Conservation (phyloP, 2,797 vertebrate species). For the Cebuella pygmaea region DNA sequence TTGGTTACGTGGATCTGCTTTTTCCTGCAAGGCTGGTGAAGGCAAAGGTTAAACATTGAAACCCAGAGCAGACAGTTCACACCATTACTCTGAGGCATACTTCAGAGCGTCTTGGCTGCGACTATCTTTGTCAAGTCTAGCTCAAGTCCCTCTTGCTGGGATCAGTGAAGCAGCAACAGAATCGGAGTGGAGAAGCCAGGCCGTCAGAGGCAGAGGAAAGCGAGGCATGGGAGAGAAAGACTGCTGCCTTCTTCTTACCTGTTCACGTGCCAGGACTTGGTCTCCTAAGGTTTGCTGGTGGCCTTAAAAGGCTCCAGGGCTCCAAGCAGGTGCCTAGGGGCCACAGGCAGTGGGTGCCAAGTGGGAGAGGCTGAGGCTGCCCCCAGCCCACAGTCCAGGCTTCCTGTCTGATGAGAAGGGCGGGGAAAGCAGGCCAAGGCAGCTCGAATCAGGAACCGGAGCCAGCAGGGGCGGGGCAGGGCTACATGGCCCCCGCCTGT, state of each 20-base stretch:
- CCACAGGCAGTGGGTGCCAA: background rate
- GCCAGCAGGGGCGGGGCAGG: constrained; percentile 68
- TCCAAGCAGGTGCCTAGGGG: background rate
- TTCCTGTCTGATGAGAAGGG: constrained; percentile 47
- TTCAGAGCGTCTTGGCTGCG: background rate
- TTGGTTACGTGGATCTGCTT: background rate
- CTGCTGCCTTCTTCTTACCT: constrained; percentile 46
- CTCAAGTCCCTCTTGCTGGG: background rate
- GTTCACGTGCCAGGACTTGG: background rate
- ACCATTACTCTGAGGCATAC: background rate
- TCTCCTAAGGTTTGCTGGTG: background rate
- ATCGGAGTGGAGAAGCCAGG: background rate
- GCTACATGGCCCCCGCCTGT: constrained; percentile 60
- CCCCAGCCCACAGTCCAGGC: background rate
- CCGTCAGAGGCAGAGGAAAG: background rate
- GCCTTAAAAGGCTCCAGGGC: background rate
- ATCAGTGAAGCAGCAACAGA: background rate
- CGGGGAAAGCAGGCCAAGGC: constrained; percentile 38
- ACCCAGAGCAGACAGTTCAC: background rate
- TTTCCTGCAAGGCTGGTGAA: constrained; percentile 20
- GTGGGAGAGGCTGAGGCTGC: background rate
- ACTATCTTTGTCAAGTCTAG: background rate
- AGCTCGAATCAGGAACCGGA: constrained; percentile 38
- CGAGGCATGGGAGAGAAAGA: background rate
- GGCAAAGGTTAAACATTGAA: constrained; percentile 35